Percentiles rank a stretch among this genome's conserved stretches.
Evolutionary conservation across 35 echinoderm and acorn worm genomes (phyloP).

Genomic region (Heliocidaris tuberculata): DNA sequence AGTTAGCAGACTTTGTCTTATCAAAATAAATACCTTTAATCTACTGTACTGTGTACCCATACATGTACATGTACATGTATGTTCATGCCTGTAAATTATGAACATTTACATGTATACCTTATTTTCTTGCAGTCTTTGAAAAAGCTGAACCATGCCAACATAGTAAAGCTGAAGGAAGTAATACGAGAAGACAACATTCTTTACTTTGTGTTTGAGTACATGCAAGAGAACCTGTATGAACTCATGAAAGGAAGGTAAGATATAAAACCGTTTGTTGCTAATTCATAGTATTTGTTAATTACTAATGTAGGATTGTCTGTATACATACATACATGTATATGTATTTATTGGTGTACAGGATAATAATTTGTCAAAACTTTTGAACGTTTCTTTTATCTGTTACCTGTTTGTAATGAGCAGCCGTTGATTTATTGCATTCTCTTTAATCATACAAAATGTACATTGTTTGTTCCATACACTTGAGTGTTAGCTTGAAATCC

Average conservation of each 20-base stretch:
- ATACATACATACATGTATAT: not conserved
- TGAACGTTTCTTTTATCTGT: too few species aligned
- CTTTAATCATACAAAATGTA: too few species aligned
- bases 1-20: too few species aligned
- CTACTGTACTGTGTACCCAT: too few species aligned
- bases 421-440: too few species aligned
- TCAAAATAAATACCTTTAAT: too few species aligned
- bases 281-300: not conserved
- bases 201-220: slow-evolving; percentile 99
- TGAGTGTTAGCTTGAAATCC: too few species aligned
- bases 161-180: slow-evolving; percentile 97
- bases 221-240: slow-evolving; percentile 98
- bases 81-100: not conserved
- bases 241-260: slow-evolving; percentile 97
- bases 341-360: not conserved
- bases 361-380: too few species aligned
- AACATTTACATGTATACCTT: not conserved
- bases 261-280: not conserved
- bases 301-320: not conserved
- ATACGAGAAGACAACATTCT: slow-evolving; percentile 90
- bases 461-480: too few species aligned
- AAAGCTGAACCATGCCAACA: slow-evolving; percentile 97
- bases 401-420: too few species aligned
- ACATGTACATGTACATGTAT: not conserved
- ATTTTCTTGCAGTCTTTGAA: slow-evolving; percentile 78